Conservation (phyloP, 2,888 invertebrate species). For the Acanthosepion lycidas region DNA sequence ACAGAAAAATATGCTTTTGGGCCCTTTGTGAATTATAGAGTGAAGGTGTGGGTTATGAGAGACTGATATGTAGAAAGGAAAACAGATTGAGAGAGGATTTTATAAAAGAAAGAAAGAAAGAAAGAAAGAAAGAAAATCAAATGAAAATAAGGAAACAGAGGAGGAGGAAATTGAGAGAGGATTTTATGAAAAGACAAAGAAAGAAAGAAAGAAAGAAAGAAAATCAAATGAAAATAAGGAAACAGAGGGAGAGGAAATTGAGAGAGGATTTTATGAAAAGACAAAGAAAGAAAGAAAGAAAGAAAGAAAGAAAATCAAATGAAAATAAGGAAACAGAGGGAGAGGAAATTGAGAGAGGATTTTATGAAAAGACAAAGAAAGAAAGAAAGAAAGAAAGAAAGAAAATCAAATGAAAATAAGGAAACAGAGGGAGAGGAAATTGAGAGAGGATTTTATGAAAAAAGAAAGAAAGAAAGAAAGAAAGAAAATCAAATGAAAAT, state of each 20-base stretch:
- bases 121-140: background rate
- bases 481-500: background rate
- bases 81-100: background rate
- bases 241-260: too few relatives aligned
- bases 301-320: too few relatives aligned
- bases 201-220: too few relatives aligned
- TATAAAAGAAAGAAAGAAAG: background rate
- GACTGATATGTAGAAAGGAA: background rate
- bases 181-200: background rate
- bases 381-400: too few relatives aligned
- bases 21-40: background rate
- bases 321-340: too few relatives aligned
- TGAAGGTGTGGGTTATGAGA: background rate
- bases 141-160: background rate
- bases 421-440: background rate
- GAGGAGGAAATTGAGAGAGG: background rate
- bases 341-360: too few relatives aligned
- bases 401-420: background rate
- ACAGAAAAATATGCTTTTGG: background rate
- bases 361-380: too few relatives aligned
- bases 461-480: background rate
- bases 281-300: too few relatives aligned
- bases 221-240: too few relatives aligned
- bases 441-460: background rate
- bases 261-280: too few relatives aligned